Percentiles rank a stretch among this genome's conserved stretches.
Conservation (phyloP, 37 sponge, comb jelly and placozoan genomes). For the Cliona cf. orientalis region DNA sequence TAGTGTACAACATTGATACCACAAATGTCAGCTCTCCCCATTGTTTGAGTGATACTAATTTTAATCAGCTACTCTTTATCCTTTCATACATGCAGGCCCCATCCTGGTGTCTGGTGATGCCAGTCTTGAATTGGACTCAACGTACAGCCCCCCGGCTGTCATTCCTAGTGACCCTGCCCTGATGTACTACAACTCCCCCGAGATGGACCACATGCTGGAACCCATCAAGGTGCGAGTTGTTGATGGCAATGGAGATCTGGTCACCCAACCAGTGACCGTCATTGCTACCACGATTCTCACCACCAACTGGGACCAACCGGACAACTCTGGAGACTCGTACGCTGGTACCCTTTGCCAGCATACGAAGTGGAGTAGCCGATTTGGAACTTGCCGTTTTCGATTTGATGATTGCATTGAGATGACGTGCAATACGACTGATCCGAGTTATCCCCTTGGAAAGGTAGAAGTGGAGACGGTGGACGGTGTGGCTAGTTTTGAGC, state of each 20-base stretch:
- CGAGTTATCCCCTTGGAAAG: slow-evolving; percentile 42
- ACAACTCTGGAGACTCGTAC: slow-evolving; percentile 10
- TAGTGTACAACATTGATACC: too few species aligned
- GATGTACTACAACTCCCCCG: slow-evolving; percentile 49
- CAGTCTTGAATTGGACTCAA: slow-evolving; percentile 43
- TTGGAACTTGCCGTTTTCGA: slow-evolving; percentile 16
- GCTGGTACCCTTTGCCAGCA: slow-evolving; percentile 25
- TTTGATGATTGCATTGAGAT: slow-evolving; percentile 8
- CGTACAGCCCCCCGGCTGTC: slow-evolving; percentile 41
- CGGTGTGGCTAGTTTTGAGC: slow-evolving; percentile 55
- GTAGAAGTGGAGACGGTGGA: slow-evolving; percentile 26
- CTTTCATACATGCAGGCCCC: too few species aligned
- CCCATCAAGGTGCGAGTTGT: slow-evolving; percentile 43
- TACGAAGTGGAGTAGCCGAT: slow-evolving; percentile 12
- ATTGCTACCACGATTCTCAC: slow-evolving; percentile 41
- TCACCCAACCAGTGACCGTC: slow-evolving; percentile 45
- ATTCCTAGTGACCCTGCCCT: slow-evolving; percentile 49
- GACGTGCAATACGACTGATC: slow-evolving; percentile 16
- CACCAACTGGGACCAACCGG: neutral
- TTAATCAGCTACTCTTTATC: slow-evolving; percentile 22
- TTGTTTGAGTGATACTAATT: too few species aligned
- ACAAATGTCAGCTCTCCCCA: too few species aligned
- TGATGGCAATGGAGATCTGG: slow-evolving; percentile 9
- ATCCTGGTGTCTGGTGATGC: too few species aligned
- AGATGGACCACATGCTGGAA: slow-evolving; percentile 32